Evolutionary conservation across 2,113 vertebrate genomes (phyloP), one percentile per base, ranked within the genome.

Genomic region (Casuarius casuarius): DNA sequence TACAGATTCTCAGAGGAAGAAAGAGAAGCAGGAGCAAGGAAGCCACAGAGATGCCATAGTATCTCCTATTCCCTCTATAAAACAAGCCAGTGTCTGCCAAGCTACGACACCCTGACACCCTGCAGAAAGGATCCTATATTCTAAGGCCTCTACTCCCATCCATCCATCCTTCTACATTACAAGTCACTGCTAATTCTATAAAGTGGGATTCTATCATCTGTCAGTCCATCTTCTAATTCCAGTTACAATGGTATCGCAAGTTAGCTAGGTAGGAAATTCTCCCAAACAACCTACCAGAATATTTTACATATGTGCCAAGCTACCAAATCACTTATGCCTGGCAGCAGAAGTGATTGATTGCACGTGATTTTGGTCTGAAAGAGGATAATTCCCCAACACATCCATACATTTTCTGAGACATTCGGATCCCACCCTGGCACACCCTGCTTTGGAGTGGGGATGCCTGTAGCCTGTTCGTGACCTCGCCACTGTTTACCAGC

Each of bases 11-110:
- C 82, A 70, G 73, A n/a, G 33, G 29, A 33, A 33, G 6, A 76
- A 86, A 31, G 6, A 38, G 28, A 65, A 84, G 40, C 5, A 23
- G 31, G 31, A 73, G 67, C 35, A n/a, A 80, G 4, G 15, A 81
- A 89, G 31, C 25, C 14, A 18, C 5, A 10, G 33, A 70, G 15
- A 21, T 75, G 49, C 4, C 65, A 17, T 1, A 3, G 17, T 23
- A 13, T 15, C 42, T 23, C 84, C 1, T 0, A 5, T 59, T 65
- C 62, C 56, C 44, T 70, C 18, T 14, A 1, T 0, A 14, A 8
- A 10, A 59, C 29, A 33, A 59, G 18, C 26, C 14, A 23, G 46
- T 0, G 0, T 25, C 21, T 67, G 20, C 54, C 40, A 80, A 46
- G 49, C 42, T 52, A 40, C 19, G 21, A 12, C 15, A 19, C 25